A percentile compares a stretch with the other conserved stretches of the same genome.
These are phyloP conservation scores for Luperina testacea DNA, from an alignment of 2,888 invertebrate species.

Conservation along the genomic window DNA sequence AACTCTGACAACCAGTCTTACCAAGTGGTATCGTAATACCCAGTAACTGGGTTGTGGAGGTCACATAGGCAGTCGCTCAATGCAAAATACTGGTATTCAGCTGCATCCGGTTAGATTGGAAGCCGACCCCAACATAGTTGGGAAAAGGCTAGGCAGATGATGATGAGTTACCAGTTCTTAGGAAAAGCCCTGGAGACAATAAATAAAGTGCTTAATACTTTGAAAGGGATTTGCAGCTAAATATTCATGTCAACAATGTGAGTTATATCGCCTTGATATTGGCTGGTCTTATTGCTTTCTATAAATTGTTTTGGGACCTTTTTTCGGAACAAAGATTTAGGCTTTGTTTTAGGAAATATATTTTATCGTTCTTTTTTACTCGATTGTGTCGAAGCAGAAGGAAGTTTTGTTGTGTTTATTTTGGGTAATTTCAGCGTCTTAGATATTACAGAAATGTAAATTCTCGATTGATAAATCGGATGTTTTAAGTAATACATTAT, in stretches of 20 bases:
- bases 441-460: not conserved
- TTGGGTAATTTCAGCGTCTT: not conserved
- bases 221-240: conserved; percentile 60
- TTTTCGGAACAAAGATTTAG: not conserved
- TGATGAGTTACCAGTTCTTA: no score
- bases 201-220: conserved; percentile 64
- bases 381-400: not conserved
- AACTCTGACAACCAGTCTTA: no score
- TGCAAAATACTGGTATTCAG: no score
- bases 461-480: not conserved
- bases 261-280: conserved; percentile 50
- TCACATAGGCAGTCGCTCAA: no score
- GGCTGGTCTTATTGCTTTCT: conserved; percentile 16
- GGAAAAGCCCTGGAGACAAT: conserved; percentile 33
- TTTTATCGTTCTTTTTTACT: not conserved
- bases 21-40: no score
- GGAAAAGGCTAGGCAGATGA: no score
- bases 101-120: no score
- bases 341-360: not conserved
- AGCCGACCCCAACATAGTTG: no score
- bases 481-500: not conserved
- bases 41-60: no score
- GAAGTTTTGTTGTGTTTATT: not conserved
- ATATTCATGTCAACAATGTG: conserved; percentile 55
- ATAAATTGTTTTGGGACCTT: conserved; percentile 19